Evolutionary conservation across 2,888 invertebrate genomes (phyloP), one percentile per base, ranked within the genome.

Genomic region (Poecilobothrus nobilitatus): DNA sequence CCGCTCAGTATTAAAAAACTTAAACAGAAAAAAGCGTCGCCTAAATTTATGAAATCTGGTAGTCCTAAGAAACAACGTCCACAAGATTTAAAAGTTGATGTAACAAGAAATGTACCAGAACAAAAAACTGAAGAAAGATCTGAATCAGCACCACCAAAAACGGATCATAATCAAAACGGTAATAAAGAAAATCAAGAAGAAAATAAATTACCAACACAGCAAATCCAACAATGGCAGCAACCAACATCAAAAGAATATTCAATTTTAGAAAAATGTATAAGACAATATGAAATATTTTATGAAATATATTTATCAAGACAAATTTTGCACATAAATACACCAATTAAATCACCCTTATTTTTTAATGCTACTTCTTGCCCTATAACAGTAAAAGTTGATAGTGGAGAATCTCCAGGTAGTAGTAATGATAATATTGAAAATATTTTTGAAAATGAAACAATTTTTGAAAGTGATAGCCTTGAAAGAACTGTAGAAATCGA

Each of bases 201-300:
- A 12, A 18, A 3, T 6, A 53, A 53, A 53, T 12, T 6, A 53
- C 33, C 63, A 6, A 65, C 7, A 9, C 67, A 67, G 21, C 33
- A 20, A 4, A 18, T 33, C n/a, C 66, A 69, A 37, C 70, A 71
- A 65, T 68, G 67, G n/a, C 34, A 66, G 5, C 67, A 70, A 64
- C 65, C 65, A 37, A 65, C 65, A 34, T 72, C 72, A 9, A 74
- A 78, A 64, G 80, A 79, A 62, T 83, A 82, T 69, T 81, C 85
- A 8, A 84, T 85, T 75, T 73, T 86, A 37, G 86, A 86, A 74
- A 86, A 86, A 74, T 87, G 87, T 75, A 80, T 86, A 44, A 80
- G 84, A 66, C 84, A 85, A 71, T 87, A 86, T 70, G 85, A 87
- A 76, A 78, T 81, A 37, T 86, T 86, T 74, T 86, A 84, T 68